Evolutionary conservation across 2,888 invertebrate genomes (phyloP), one percentile per base, ranked within the genome.

Genomic region (Xestobium rufovillosum): DNA sequence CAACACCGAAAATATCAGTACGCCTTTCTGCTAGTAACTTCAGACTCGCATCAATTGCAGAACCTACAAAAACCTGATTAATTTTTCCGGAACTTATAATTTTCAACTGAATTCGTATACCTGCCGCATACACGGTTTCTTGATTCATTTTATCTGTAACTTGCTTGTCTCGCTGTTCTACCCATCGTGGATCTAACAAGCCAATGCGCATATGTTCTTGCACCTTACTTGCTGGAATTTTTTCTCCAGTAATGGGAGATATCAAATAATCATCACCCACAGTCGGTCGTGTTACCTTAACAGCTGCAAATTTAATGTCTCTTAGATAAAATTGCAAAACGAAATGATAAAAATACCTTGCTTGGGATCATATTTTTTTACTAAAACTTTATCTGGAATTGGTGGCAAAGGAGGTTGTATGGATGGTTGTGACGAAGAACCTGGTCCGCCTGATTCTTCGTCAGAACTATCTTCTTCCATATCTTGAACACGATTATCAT

Each of bases 1-100:
- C 97, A 43, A 92, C 89, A 68, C 98, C 98, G 70, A 99, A 99
- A 67, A 98, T 98, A 75, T 98, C 98, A 1, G 98, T 97, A 83
- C 98, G 92, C 50, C 98, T 79, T 63, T 98, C 97, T 0, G 98
- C 98, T 56, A 98, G 72, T 60, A 90, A 83, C 63, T 94, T 94
- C 59, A 98, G 78, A 58, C 89, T 92, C 26, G 89, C 89, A 60
- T 95, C 94, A 56, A 98, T 95, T n/a, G 94, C 90, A 14, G 89
- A 80, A 33, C 87, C 76, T 60, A 57, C 19, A 45, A 37, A 42
- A 36, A 26, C 62, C 33, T 34, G 36, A 36, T 14, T 14, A 34
- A n/a, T n/a, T 33, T 28, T 32, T 16, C 12, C 16, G 32, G 34
- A 14, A 14, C 10, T 31, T 6, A 19, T 8, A 19, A 8, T 19